Conservation (phyloP, 1,140 invertebrate species). For the Nilaparvata lugens region DNA sequence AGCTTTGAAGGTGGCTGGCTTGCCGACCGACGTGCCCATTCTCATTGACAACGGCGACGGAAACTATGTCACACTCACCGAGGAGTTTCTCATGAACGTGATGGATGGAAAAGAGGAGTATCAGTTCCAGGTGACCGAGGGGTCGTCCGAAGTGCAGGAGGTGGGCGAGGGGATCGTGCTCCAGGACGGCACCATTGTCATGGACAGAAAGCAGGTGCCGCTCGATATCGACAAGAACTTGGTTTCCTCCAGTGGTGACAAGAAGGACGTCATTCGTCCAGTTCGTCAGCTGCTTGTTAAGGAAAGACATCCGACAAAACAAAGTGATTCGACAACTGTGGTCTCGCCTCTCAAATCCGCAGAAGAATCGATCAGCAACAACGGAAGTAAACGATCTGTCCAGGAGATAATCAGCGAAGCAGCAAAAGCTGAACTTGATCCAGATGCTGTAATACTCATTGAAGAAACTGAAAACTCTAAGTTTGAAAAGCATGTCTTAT, state of each 20-base stretch:
- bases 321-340: neutral
- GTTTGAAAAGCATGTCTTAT: constrained; percentile 28
- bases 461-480: constrained; percentile 27
- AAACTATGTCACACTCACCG: constrained; percentile 44
- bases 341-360: neutral
- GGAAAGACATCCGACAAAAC: constrained; percentile 14
- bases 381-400: neutral
- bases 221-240: constrained; percentile 10
- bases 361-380: neutral
- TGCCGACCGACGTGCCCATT: constrained; percentile 44
- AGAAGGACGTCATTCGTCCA: neutral
- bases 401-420: constrained; percentile 19
- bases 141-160: constrained; percentile 15
- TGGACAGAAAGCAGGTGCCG: constrained; percentile 9
- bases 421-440: constrained; percentile 23
- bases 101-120: constrained; percentile 44
- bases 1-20: constrained; percentile 42
- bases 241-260: constrained; percentile 6
- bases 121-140: constrained; percentile 43
- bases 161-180: constrained; percentile 15
- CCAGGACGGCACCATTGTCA: constrained; percentile 12
- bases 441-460: constrained; percentile 28
- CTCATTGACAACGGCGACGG: constrained; percentile 45
- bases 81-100: constrained; percentile 41
- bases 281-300: constrained; percentile 18